A percentile compares a stretch with the other conserved stretches of the same genome.
Evolutionary conservation across 2,888 invertebrate genomes (phyloP).

Genomic region (Pseudeuparius sepicola): DNA sequence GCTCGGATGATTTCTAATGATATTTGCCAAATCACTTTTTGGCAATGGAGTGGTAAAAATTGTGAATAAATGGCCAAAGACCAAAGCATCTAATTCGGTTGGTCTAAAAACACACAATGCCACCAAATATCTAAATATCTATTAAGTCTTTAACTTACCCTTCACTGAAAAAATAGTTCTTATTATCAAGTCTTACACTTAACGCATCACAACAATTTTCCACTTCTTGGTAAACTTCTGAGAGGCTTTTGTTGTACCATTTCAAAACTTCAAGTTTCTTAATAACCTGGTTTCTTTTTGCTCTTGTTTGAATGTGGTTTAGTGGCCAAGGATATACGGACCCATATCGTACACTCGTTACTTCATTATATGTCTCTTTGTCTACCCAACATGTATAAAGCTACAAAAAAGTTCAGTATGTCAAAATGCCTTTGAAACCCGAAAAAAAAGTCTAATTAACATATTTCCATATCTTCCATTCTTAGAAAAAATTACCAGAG

Average conservation of each 20-base stretch:
- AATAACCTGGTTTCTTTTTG: slow-evolving; percentile 59
- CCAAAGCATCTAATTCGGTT: slow-evolving; percentile 90
- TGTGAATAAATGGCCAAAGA: slow-evolving; percentile 95
- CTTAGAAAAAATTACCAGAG: too few relatives aligned
- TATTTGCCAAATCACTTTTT: slow-evolving; percentile 68
- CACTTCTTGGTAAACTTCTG: slow-evolving; percentile 68
- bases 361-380: slow-evolving; percentile 63
- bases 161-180: slow-evolving; percentile 72
- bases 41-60: slow-evolving; percentile 85
- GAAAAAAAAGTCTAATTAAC: too few relatives aligned
- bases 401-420: too few relatives aligned
- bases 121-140: too few relatives aligned
- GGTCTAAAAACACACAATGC: slow-evolving; percentile 72
- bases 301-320: slow-evolving; percentile 68
- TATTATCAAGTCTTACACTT: slow-evolving; percentile 71
- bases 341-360: slow-evolving; percentile 78
- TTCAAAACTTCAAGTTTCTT: slow-evolving; percentile 67
- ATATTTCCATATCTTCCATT: too few relatives aligned
- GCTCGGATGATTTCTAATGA: slow-evolving; percentile 63
- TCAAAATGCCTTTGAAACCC: too few relatives aligned
- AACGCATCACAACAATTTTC: slow-evolving; percentile 82
- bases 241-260: slow-evolving; percentile 71
- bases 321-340: slow-evolving; percentile 92
- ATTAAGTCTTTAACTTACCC: slow-evolving; percentile 45
- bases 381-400: slow-evolving; percentile 84